Conservation (phyloP, 2,113 vertebrate genomes). For the Seriola quinqueradiata region DNA sequence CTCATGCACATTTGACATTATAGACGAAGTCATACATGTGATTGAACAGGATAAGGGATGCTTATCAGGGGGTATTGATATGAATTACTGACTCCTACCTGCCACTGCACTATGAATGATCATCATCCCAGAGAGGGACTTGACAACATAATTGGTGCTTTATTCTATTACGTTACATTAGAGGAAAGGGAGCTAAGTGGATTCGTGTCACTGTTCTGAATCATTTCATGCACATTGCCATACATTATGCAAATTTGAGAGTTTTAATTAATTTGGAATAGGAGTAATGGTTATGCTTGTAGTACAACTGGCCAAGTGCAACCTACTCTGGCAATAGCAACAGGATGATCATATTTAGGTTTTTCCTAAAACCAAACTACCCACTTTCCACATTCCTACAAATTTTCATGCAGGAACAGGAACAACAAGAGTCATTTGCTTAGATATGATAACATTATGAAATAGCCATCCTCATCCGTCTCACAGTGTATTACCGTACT, state of each 20-base stretch:
- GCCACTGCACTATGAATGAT: conserved; percentile 5
- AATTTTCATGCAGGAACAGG: background rate
- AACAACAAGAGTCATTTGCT: background rate
- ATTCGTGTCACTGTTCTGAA: background rate
- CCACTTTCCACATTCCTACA: background rate
- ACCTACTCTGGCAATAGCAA: background rate
- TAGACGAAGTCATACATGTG: background rate
- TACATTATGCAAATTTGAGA: conserved; percentile 2
- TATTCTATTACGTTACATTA: conserved; percentile 40
- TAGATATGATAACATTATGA: background rate
- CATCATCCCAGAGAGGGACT: conserved; percentile 24
- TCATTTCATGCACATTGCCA: background rate
- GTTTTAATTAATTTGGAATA: background rate
- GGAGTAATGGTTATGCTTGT: no score
- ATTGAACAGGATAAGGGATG: background rate
- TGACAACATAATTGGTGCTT: conserved; percentile 36
- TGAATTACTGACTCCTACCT: background rate
- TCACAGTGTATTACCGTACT: conserved; percentile 74
- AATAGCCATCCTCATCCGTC: background rate
- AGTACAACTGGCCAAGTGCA: background rate
- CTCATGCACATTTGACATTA: background rate
- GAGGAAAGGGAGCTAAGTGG: conserved; percentile 17
- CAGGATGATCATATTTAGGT: background rate
- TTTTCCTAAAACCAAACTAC: background rate
- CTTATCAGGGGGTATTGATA: background rate